These are phyloP conservation scores for Trilocha varians DNA, from an alignment of 2,888 invertebrate species.

Conservation along the genomic window DNA sequence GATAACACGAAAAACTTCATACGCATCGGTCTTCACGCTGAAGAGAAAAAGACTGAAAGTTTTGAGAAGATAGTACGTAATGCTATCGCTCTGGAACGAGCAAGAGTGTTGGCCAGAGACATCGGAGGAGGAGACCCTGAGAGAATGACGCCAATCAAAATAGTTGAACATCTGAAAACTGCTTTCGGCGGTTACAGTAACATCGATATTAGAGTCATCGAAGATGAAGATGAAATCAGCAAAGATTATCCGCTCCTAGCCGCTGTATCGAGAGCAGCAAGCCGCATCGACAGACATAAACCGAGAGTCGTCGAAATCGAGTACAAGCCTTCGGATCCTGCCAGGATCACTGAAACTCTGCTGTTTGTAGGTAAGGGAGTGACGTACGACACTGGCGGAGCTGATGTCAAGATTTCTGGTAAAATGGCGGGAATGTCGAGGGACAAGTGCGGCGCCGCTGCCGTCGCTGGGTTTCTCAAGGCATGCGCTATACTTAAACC, in stretches of 20 bases:
- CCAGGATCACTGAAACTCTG: slow-evolving; percentile 77
- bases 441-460: slow-evolving; percentile 93
- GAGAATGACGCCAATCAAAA: slow-evolving; percentile 86
- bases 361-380: slow-evolving; percentile 92
- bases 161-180: slow-evolving; percentile 82
- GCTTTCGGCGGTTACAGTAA: slow-evolving; percentile 74
- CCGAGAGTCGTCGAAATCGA: slow-evolving; percentile 77
- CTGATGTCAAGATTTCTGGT: slow-evolving; percentile 79
- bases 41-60: slow-evolving; percentile 65
- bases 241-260: slow-evolving; percentile 86
- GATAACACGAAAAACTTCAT: slow-evolving; percentile 73
- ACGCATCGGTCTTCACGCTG: slow-evolving; percentile 75
- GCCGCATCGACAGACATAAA: slow-evolving; percentile 74
- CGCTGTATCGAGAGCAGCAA: slow-evolving; percentile 83
- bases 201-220: slow-evolving; percentile 77
- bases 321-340: slow-evolving; percentile 72
- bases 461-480: slow-evolving; percentile 91
- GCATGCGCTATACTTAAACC: slow-evolving; percentile 80
- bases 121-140: slow-evolving; percentile 88
- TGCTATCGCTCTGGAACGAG: slow-evolving; percentile 77
- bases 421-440: slow-evolving; percentile 90
- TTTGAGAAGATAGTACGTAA: slow-evolving; percentile 73
- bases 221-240: slow-evolving; percentile 72
- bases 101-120: slow-evolving; percentile 69
- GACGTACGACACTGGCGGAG: slow-evolving; percentile 86